phyloP scores from a whole-genome alignment of 2,797 vertebrate species.

The Sylvia borin region DNA sequence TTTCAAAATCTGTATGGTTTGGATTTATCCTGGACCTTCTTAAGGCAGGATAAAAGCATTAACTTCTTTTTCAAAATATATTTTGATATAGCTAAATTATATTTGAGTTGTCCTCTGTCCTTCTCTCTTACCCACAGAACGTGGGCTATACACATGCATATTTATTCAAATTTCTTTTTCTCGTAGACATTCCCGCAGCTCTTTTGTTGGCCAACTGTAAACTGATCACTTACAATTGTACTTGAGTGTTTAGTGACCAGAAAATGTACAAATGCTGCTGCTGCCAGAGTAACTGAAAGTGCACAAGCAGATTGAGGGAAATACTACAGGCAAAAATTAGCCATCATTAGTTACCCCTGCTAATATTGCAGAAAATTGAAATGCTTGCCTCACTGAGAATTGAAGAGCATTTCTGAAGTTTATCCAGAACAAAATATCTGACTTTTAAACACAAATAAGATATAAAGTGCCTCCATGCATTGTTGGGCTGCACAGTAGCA shows the following conservation, averaged over 20 bases:
- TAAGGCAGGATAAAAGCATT: neutral
- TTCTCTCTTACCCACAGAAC: neutral
- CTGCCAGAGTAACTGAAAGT: slow-evolving; percentile 77
- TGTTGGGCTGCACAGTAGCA: neutral
- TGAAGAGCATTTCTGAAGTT: slow-evolving; percentile 79
- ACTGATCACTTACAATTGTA: slow-evolving; percentile 82
- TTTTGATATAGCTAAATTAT: neutral
- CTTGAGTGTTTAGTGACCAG: slow-evolving; percentile 86
- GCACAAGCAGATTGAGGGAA: slow-evolving; percentile 79
- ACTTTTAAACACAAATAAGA: slow-evolving; percentile 55
- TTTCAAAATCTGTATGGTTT: slow-evolving; percentile 1
- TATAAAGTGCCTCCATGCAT: neutral
- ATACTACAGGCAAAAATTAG: slow-evolving; percentile 83
- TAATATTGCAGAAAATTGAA: slow-evolving; percentile 86
- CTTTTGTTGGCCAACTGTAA: slow-evolving; percentile 75
- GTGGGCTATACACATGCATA: slow-evolving; percentile 13
- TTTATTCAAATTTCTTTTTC: slow-evolving; percentile 61
- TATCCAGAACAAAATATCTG: slow-evolving; percentile 73
- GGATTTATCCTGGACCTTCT: neutral
- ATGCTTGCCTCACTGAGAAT: slow-evolving; percentile 80
- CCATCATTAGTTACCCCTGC: slow-evolving; percentile 81
- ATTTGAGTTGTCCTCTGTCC: slow-evolving; percentile 11
- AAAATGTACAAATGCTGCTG: slow-evolving; percentile 81
- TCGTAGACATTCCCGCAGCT: slow-evolving; percentile 69
- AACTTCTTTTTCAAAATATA: neutral